Evolutionary conservation across 1,140 invertebrate genomes (phyloP).

Genomic region (Stegodyphus dumicola): DNA sequence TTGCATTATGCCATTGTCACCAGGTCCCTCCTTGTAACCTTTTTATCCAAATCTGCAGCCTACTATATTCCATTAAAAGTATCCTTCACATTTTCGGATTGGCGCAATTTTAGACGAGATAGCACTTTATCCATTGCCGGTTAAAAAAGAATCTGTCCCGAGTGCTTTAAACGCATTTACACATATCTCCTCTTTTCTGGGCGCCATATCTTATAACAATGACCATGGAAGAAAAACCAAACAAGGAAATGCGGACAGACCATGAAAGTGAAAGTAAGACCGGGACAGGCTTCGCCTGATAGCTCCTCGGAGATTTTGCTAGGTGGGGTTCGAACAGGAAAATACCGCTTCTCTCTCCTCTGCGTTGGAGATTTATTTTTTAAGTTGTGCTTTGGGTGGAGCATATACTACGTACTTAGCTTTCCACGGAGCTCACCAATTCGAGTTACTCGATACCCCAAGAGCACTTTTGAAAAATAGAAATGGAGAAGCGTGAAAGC

Average conservation of each 20-base stretch:
- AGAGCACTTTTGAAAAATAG: neutral
- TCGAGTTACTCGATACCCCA: conserved; percentile 20
- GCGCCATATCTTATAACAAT: neutral
- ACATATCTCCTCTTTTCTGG: too few species aligned
- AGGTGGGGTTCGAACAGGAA: neutral
- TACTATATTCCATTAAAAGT: too few species aligned
- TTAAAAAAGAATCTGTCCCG: too few species aligned
- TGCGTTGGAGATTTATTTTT: conserved; percentile 23
- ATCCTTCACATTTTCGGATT: too few species aligned
- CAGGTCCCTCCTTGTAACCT: too few species aligned
- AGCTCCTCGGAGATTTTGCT: neutral
- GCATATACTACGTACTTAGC: neutral
- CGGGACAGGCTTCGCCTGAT: neutral
- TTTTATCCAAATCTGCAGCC: too few species aligned
- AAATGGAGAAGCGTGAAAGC: neutral
- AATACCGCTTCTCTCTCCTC: neutral
- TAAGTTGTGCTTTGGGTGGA: conserved; percentile 8
- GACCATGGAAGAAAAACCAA: neutral
- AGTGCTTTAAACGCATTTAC: too few species aligned
- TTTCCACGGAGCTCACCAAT: neutral
- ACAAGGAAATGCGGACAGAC: too few species aligned
- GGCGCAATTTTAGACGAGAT: too few species aligned
- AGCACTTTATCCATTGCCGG: too few species aligned
- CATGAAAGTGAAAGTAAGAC: neutral
- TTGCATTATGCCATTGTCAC: too few species aligned